These are phyloP conservation scores for Drosophila kepulauana DNA, from an alignment of 1,140 invertebrate species.

Conservation along the genomic window DNA sequence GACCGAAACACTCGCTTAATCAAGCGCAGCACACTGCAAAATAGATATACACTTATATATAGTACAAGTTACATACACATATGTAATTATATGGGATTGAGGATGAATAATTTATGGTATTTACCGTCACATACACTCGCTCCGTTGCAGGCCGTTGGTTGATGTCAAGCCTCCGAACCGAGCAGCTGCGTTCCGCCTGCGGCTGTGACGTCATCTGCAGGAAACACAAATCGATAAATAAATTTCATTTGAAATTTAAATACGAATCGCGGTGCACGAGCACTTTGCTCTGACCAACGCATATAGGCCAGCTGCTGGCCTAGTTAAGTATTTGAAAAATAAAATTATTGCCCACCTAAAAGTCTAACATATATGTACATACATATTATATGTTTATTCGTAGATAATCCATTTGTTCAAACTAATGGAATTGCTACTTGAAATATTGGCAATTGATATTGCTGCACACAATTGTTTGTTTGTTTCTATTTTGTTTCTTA, in stretches of 20 bases:
- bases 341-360: constrained; percentile 22
- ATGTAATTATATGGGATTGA: constrained; percentile 28
- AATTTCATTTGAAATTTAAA: constrained; percentile 13
- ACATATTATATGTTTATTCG: constrained; percentile 14
- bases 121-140: constrained; percentile 49
- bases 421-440: constrained; percentile 27
- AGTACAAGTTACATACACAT: constrained; percentile 3
- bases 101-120: constrained; percentile 42
- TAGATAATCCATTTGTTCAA: constrained; percentile 19
- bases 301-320: constrained; percentile 9
- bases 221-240: constrained; percentile 29
- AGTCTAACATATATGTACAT: neutral
- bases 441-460: constrained; percentile 29
- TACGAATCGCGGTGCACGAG: constrained; percentile 5
- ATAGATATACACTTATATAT: constrained; percentile 26
- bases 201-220: constrained; percentile 71
- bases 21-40: constrained; percentile 43
- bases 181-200: constrained; percentile 45
- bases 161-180: constrained; percentile 37
- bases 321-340: constrained; percentile 23
- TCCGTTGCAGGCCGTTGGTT: constrained; percentile 25
- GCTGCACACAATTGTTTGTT: constrained; percentile 7
- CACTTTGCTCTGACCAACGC: neutral
- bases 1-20: constrained; percentile 16
- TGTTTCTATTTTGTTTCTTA: constrained; percentile 22